Base-by-base conservation (phyloP, 1,140 invertebrate species). In the Diploscapter pachys region DNA sequence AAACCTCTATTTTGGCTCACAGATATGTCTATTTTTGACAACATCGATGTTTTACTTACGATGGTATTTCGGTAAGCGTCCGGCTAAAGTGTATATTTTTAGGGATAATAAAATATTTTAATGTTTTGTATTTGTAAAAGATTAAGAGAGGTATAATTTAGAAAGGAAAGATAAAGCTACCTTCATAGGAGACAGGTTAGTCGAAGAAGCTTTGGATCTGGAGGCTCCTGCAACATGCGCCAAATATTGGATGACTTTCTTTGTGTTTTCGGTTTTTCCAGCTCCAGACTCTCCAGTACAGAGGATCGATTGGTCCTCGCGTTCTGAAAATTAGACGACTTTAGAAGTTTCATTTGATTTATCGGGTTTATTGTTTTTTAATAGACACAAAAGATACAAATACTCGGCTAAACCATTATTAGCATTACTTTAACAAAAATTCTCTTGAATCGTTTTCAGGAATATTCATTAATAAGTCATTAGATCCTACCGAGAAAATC, bases 201-300 rank as follows among this genome's bases (percentile, higher is more conserved):
- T 76, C 31, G 52, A 55, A 31, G 61, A n/a, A 4, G 11, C 57
- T 59, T 76, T 76, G 56, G 75, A 73, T 50, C 81, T 71, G 49
- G 80, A 81, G 49, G 82, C 80, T 71, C 83, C 93, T 89, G 93
- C 93, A 86, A 94, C 89, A 61, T 89, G 85, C 6, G 88, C 85
- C 13, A 99, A 89, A 89, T 99, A 99, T 88, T 99, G 97, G 85
- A 99, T 99, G 54, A 99, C 97, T 90, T 99, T 99, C 89, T 99
- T 99, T 62, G 97, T 99, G 87, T 99, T 99, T 87, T 99, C 97
- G 48, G 97, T 99, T 89, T 99, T 99, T 78, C 97, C 97, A 80
- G 96, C 96, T 81, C 97, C 97, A n/a, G 96, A 99, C 88, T 99
- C 97, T 81, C 97, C 97, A 67, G 96, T 99, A 89, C 96, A 99